Conservation (phyloP, 2,888 invertebrate genomes). For the Lamproptera curius region DNA sequence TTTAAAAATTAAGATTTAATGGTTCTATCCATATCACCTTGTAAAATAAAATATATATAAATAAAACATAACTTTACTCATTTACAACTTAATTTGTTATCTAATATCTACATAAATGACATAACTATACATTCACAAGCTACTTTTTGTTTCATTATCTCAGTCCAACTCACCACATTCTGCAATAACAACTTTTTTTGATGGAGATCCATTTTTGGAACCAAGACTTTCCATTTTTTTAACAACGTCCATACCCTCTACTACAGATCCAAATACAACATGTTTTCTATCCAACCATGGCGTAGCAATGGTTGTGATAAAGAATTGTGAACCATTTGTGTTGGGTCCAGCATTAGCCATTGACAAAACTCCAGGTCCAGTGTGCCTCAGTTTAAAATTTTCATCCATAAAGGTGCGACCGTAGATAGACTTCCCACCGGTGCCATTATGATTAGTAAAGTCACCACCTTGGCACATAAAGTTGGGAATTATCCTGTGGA, state of each 20-base stretch:
- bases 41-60: conserved; percentile 13
- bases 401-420: conserved; percentile 96
- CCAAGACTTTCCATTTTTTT: conserved; percentile 90
- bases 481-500: conserved; percentile 94
- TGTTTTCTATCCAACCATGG: conserved; percentile 96
- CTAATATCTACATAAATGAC: background rate
- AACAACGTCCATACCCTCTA: conserved; percentile 95
- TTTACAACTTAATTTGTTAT: background rate
- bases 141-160: conserved; percentile 18
- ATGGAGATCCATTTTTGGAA: conserved; percentile 90
- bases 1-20: conserved; percentile 11
- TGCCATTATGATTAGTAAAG: conserved; percentile 95
- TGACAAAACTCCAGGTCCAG: conserved; percentile 91
- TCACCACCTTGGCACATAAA: conserved; percentile 99
- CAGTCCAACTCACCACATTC: conserved; percentile 88
- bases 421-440: conserved; percentile 97
- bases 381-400: conserved; percentile 95
- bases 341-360: conserved; percentile 98
- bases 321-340: conserved; percentile 98
- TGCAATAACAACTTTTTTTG: conserved; percentile 87
- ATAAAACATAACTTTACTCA: background rate
- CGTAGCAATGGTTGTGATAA: conserved; percentile 95
- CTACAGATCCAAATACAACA: conserved; percentile 95
- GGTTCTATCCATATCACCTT: conserved; percentile 37
- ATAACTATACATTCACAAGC: conserved; percentile 11